A percentile compares a stretch with the other conserved stretches of the same genome.
These are phyloP conservation scores for Heliconius congener DNA, from an alignment of 1,140 invertebrate species.

Conservation along the genomic window DNA sequence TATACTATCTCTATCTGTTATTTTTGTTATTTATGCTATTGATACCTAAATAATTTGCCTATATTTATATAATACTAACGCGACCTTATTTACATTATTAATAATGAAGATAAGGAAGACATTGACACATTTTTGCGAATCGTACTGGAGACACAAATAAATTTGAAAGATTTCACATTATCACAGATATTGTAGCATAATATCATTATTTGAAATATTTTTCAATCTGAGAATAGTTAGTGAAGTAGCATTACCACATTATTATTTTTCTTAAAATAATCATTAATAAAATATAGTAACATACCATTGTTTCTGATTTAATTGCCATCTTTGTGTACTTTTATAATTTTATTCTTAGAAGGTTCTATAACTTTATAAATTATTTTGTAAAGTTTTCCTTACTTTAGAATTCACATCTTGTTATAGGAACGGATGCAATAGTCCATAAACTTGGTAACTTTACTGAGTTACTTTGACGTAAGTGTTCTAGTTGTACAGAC, in stretches of 20 bases:
- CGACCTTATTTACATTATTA: constrained; percentile 4
- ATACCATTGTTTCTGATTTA: neutral
- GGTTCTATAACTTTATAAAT: neutral
- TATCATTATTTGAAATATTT: neutral
- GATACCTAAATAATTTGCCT: neutral
- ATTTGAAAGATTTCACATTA: neutral
- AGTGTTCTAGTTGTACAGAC: neutral
- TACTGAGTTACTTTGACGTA: neutral
- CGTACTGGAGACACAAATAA: neutral
- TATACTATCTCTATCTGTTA: neutral
- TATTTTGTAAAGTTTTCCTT: constrained; percentile 8
- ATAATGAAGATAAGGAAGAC: neutral
- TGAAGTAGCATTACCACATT: neutral
- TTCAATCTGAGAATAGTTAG: neutral
- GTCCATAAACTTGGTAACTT: constrained; percentile 12
- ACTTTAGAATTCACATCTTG: constrained; percentile 2
- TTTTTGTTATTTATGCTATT: neutral
- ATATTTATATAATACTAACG: neutral
- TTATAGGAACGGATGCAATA: constrained; percentile 11
- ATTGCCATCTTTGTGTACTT: neutral
- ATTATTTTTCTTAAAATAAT: neutral
- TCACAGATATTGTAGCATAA: neutral
- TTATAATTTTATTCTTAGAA: neutral
- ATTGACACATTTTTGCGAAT: constrained; percentile 11
- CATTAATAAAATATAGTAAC: neutral